phyloP scores from a whole-genome alignment of 2,888 invertebrate species.

The Drosophila anomelani region DNA sequence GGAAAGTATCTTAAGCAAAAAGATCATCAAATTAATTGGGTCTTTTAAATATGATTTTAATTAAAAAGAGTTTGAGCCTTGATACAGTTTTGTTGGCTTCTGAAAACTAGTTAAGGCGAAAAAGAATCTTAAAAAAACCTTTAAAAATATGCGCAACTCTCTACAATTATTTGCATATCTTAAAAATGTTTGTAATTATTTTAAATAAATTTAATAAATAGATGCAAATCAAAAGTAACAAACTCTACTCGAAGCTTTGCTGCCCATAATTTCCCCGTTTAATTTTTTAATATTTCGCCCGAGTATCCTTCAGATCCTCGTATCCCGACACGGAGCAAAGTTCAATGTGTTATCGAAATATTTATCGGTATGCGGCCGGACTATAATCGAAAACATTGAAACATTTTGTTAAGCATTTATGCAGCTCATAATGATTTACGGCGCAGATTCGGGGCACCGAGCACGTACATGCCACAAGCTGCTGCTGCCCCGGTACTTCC shows the following conservation, averaged over 20 bases:
- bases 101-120: no score
- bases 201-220: no score
- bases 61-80: no score
- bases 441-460: constrained; percentile 54
- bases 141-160: not conserved
- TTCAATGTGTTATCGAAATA: constrained; percentile 48
- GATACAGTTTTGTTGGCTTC: no score
- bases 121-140: not conserved
- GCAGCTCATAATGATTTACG: constrained; percentile 78
- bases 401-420: constrained; percentile 76
- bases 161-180: no score
- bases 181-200: no score
- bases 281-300: not conserved
- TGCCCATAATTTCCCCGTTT: not conserved
- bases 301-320: not conserved
- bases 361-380: constrained; percentile 64
- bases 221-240: not conserved
- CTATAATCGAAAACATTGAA: constrained; percentile 72
- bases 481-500: constrained; percentile 67
- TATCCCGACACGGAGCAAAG: constrained; percentile 5
- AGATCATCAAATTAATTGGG: no score
- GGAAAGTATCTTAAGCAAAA: not conserved
- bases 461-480: constrained; percentile 81
- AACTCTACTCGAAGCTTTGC: not conserved
- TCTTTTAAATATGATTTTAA: no score